These are phyloP conservation scores for Avahi laniger DNA, from an alignment of 2,797 vertebrate species.

Conservation along the genomic window DNA sequence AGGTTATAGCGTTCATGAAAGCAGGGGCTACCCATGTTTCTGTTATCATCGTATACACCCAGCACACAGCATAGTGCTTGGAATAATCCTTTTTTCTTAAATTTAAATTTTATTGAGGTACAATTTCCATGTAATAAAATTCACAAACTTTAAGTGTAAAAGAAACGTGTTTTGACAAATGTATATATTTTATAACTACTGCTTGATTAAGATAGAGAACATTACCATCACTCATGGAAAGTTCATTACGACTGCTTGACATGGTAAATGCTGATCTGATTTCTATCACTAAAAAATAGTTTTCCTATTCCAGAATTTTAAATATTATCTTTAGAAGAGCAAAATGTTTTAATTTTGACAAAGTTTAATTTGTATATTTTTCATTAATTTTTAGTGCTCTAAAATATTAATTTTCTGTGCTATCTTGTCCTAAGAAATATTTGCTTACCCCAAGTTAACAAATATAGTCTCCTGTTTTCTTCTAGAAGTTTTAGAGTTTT, in stretches of 20 bases:
- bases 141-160: background rate
- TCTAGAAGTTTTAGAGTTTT: background rate
- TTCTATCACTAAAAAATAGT: background rate
- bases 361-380: background rate
- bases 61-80: background rate
- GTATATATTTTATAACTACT: background rate
- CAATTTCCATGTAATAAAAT: background rate
- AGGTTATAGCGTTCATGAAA: background rate
- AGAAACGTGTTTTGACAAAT: background rate
- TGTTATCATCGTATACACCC: background rate
- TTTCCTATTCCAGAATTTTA: background rate
- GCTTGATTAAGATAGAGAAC: background rate
- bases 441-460: background rate
- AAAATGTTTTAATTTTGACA: background rate
- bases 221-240: background rate
- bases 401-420: background rate
- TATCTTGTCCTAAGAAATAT: background rate
- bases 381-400: background rate
- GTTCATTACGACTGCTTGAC: background rate
- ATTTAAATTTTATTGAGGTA: background rate
- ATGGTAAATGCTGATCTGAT: background rate
- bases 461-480: background rate
- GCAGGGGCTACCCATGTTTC: background rate
- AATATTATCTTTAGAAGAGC: background rate
- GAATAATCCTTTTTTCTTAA: background rate